Evolutionary conservation across 2,113 vertebrate genomes (phyloP), one percentile per base, ranked within the genome.

Genomic region (Emydocephalus ijimae): DNA sequence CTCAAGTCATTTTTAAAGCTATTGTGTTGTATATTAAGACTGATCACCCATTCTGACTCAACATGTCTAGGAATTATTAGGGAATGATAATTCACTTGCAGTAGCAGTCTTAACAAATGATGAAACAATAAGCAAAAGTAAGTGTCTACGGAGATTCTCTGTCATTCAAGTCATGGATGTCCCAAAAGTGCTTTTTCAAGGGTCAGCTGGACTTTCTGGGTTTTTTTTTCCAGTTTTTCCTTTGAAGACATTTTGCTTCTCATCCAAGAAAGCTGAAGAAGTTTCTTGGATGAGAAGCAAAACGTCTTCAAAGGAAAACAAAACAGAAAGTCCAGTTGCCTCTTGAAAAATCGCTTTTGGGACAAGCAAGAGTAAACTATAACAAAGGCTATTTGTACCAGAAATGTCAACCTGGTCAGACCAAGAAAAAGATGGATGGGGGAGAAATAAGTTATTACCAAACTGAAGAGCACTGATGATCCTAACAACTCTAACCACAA

Each of bases 1-100:
- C 91, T 5, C n/a, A 1, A 26, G 64, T 34, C 91, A 45, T 89
- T 86, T 81, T 92, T 85, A 59, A 92, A 24, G 54, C 48, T 90
- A 59, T 9, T 52, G 86, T 87, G 87, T 64, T 64, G 43, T 88
- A 69, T 88, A 21, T 2, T 29, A 92, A 89, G 91, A 90, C 29
- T 4, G 7, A 29, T 56, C 3, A 12, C 11, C 29, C 55, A 55
- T 54, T 29, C 54, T 34, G 15, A n/a, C 45, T 50, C 12, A 74
- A 20, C n/a, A 39, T 0, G 7, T n/a, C 5, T 74, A 50, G 43
- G 8, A 24, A 54, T 91, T 61, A 88, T 48, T 54, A 4, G 87
- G 48, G n/a, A 93, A 91, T 43, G 45, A n/a, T 52, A 85, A 29
- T 34, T 92, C 81, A 21, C 59, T 93, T 39, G 45, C 90, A 96